phyloP scores from a whole-genome alignment of 2,888 invertebrate species.

The Trachelus tabidus region DNA sequence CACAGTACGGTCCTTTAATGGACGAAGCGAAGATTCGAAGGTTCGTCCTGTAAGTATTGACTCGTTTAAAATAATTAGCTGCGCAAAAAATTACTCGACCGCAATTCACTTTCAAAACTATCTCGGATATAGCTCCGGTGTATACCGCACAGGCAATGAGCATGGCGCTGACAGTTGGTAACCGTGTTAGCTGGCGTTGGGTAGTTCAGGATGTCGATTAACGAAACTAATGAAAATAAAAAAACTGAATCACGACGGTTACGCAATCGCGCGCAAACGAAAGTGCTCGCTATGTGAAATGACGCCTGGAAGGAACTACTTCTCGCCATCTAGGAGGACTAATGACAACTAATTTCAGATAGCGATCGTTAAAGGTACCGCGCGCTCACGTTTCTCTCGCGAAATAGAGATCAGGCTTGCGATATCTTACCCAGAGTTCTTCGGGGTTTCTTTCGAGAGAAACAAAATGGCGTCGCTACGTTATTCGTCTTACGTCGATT shows the following conservation, averaged over 20 bases:
- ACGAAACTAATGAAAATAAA: constrained; percentile 21
- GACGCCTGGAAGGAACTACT: neutral
- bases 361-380: neutral
- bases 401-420: neutral
- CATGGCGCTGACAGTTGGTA: neutral
- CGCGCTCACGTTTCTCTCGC: neutral
- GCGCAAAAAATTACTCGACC: constrained; percentile 9
- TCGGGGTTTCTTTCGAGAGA: neutral
- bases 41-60: neutral
- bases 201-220: constrained; percentile 4
- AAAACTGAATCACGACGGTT: neutral
- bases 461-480: neutral
- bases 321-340: neutral
- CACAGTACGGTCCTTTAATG: neutral
- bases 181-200: neutral
- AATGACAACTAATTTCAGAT: constrained; percentile 5
- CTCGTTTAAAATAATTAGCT: neutral
- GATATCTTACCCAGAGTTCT: neutral
- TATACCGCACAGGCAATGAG: neutral
- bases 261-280: neutral
- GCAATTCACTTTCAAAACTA: constrained; percentile 25
- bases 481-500: neutral
- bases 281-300: neutral
- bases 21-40: neutral
- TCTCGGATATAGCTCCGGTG: constrained; percentile 2